Conservation (phyloP, 2,888 invertebrate genomes). For the Drosophila testacea region DNA sequence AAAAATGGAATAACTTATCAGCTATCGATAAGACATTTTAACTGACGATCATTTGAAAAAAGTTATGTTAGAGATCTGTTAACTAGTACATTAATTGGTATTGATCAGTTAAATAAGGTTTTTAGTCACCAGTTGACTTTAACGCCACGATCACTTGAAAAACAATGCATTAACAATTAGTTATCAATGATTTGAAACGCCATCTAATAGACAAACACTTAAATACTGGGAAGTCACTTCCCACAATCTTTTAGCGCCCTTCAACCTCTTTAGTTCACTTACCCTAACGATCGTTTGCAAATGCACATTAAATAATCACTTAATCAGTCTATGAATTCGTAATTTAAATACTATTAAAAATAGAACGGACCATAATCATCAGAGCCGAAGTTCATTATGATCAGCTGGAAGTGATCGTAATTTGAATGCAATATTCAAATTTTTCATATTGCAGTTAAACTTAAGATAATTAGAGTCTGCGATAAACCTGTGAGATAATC, state of each 20-base stretch:
- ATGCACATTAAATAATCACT: not conserved
- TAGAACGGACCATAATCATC: not conserved
- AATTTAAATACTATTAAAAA: conserved; percentile 2
- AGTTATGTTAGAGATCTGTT: not conserved
- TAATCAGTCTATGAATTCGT: not conserved
- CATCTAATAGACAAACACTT: conserved; percentile 11
- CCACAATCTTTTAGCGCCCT: not conserved
- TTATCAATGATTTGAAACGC: conserved; percentile 10
- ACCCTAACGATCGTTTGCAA: not conserved
- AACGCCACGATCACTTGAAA: not conserved
- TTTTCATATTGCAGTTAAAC: not conserved
- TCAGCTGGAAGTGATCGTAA: conserved; percentile 5
- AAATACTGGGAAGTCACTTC: not conserved
- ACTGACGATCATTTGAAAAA: not conserved
- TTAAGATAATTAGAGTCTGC: too few species aligned
- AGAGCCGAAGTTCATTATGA: conserved; percentile 9
- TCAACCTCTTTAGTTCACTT: not conserved
- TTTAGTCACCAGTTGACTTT: not conserved
- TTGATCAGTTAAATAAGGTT: not conserved
- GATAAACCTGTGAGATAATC: not conserved
- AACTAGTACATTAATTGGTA: not conserved
- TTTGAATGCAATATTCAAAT: not conserved
- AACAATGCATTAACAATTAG: not conserved
- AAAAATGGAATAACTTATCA: not conserved
- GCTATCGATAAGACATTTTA: not conserved